phyloP scores from a whole-genome alignment of 1,140 invertebrate genomes.

The Ridgeia piscesae region DNA sequence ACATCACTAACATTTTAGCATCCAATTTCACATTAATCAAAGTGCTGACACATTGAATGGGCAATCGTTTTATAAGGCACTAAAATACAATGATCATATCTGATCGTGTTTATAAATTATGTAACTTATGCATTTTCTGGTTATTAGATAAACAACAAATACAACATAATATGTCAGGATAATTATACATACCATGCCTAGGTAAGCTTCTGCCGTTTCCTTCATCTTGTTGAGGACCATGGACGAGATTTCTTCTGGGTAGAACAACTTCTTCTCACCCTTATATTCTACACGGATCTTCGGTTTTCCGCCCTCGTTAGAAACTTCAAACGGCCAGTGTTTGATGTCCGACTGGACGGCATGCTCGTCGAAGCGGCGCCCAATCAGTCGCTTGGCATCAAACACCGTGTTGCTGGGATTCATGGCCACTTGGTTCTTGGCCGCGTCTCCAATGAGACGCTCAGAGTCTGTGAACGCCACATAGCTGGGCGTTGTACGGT shows the following conservation, averaged over 20 bases:
- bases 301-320: conserved; percentile 71
- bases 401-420: conserved; percentile 96
- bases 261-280: conserved; percentile 86
- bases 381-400: conserved; percentile 77
- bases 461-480: conserved; percentile 89
- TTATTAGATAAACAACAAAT: not conserved
- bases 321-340: conserved; percentile 73
- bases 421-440: conserved; percentile 70
- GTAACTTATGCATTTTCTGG: not conserved
- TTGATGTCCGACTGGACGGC: conserved; percentile 70
- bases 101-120: not conserved
- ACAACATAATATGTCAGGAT: not conserved
- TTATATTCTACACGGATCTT: conserved; percentile 82
- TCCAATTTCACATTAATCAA: not conserved
- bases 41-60: not conserved
- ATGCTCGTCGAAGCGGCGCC: conserved; percentile 73
- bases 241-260: conserved; percentile 86
- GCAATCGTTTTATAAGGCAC: not conserved
- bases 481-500: conserved; percentile 87
- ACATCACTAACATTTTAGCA: not conserved
- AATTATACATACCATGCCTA: conserved; percentile 62
- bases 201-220: conserved; percentile 90
- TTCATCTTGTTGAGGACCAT: conserved; percentile 89
- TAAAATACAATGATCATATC: not conserved
- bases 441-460: conserved; percentile 80